Evolutionary conservation across 2,888 invertebrate species (phyloP), one percentile per base, ranked within the genome.

Genomic region (Netelia inedita): DNA sequence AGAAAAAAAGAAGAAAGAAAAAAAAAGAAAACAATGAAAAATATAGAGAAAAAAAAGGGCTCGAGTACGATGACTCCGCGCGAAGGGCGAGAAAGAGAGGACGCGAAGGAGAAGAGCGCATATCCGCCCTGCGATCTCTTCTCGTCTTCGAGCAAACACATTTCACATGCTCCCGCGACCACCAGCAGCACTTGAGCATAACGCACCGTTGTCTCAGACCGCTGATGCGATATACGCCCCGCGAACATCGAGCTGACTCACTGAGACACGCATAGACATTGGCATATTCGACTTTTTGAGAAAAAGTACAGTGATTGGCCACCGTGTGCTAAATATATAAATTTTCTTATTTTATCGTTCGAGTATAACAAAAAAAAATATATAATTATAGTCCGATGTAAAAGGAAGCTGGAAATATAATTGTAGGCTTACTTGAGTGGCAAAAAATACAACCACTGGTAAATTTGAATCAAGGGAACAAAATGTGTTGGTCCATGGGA

Each of bases 41-140:
- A 57, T 8, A 73, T 28, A 8, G n/a, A n/a, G 41, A 71, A 84
- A 83, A 85, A 87, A 87, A 87, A 84, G 86, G 83, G 78, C 83
- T 86, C 87, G 88, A 80, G 88, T 88, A 86, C 88, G 90, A 89
- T 91, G 91, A 91, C 90, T 88, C 89, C 90, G 19, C 16, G 3
- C 1, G 14, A 8, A 2, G 63, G n/a, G 35, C 35, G 14, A 61
- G 46, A 23, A 23, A 28, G 28, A 5, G 28, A 28, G 5, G 2
- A 5, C n/a, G 28, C 5, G 28, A 28, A 6, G 28, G 28, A 21
- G 35, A 66, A 68, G 57, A 59, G 50, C 16, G 59, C 65, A 90
- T 89, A 88, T 91, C 91, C 91, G 89, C 80, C 83, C 83, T 81
- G 87, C 79, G 83, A 89, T 87, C 87, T 87, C 82, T 73, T 84